Evolutionary conservation across 2,888 invertebrate species (phyloP), one percentile per base, ranked within the genome.

Genomic region (Trypoxylon attenuatum): DNA sequence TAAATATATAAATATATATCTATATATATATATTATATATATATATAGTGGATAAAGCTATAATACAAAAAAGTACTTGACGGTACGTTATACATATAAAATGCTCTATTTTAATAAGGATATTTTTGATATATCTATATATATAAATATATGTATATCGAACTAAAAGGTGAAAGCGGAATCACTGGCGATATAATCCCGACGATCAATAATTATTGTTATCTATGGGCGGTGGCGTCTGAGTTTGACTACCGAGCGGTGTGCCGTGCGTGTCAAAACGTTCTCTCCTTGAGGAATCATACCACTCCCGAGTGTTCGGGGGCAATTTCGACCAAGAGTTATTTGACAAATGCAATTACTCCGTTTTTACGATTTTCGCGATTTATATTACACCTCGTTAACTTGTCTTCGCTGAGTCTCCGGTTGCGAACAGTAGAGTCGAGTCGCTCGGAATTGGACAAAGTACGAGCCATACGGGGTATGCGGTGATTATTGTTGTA

Each of bases 121-220:
- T 87, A 87, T 87, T 87, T 87, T 86, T 87, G 86, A 86, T 87
- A 87, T 86, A 84, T 84, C 80, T 84, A 81, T 84, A 83, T 81
- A 79, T 78, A 80, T 73, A 69, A 59, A 76, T 76, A 76, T 76
- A 77, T 77, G 60, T 76, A 73, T 73, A 76, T 76, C 60, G 63
- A 71, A 67, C 42, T 64, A 69, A 64, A 58, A 43, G 33, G 15
- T 10, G 18, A 33, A 58, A 42, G 57, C 41, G 58, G n/a, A 60
- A 71, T 55, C 59, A 72, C 64, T 52, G 65, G 51, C 50, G 62
- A 61, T 50, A 56, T 53, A 43, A 42, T 19, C 13, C 62, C 21
- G 54, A 69, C 49, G 71, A 58, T 60, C 57, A 60, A 53, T 71
- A 76, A 73, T 65, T 78, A 72, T 74, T 69, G 71, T 71, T 77